Evolutionary conservation across 2,113 vertebrate species (phyloP).

Genomic region (Etheostoma spectabile): DNA sequence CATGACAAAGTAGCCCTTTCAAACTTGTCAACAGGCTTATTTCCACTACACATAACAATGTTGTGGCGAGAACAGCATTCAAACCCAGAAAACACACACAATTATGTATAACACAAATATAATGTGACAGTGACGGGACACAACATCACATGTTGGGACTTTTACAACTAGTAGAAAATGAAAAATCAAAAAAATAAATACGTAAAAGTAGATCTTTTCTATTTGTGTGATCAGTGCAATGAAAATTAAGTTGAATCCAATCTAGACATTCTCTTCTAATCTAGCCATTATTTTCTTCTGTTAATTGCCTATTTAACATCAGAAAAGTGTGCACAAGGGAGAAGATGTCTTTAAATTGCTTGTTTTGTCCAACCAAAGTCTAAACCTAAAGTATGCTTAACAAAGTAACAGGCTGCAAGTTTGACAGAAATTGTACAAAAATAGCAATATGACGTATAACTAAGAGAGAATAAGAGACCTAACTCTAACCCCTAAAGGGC

Average conservation of each 20-base stretch:
- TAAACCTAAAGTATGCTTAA: background rate
- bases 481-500: background rate
- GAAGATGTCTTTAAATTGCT: background rate
- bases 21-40: slow-evolving; percentile 61
- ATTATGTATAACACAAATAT: background rate
- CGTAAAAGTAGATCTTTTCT: background rate
- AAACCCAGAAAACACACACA: slow-evolving; percentile 5
- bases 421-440: background rate
- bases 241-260: background rate
- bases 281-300: background rate
- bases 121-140: background rate
- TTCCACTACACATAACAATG: slow-evolving; percentile 52
- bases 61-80: slow-evolving; percentile 14
- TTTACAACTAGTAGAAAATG: background rate
- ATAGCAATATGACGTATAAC: background rate
- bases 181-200: background rate
- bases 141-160: background rate
- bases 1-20: slow-evolving; percentile 72
- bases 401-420: background rate
- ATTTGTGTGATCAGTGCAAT: background rate
- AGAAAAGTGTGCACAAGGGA: too few species aligned
- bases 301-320: too few species aligned
- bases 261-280: background rate
- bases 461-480: background rate
- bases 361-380: background rate